Percentiles rank a stretch among this genome's conserved stretches.
phyloP scores from a whole-genome alignment of 2,888 invertebrate genomes.

The Molanna angustata region DNA sequence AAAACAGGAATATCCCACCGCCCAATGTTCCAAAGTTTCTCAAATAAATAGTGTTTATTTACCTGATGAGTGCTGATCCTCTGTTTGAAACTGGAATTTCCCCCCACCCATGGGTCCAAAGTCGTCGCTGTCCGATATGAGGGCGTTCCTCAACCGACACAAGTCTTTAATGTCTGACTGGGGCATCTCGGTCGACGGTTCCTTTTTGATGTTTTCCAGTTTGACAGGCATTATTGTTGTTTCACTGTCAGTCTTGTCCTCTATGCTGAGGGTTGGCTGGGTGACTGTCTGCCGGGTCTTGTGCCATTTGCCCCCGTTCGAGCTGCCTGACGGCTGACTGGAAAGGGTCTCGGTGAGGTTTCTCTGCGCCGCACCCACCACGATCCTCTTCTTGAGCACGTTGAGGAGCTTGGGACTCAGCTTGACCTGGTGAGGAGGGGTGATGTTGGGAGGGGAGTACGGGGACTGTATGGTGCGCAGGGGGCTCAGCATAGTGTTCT shows the following conservation, averaged over 20 bases:
- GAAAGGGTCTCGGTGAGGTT: slow-evolving; percentile 27
- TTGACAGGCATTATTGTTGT: slow-evolving; percentile 4
- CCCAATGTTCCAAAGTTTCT: too few species aligned
- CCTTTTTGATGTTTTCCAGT: slow-evolving; percentile 41
- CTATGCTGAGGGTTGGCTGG: slow-evolving; percentile 20
- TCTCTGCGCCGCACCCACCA: slow-evolving; percentile 22
- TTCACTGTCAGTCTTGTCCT: slow-evolving; percentile 23
- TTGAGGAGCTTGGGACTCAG: slow-evolving; percentile 21
- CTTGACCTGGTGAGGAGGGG: slow-evolving; percentile 8
- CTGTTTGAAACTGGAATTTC: slow-evolving; percentile 67
- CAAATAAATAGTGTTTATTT: slow-evolving; percentile 17
- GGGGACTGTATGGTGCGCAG: slow-evolving; percentile 18
- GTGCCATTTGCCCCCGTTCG: slow-evolving; percentile 12
- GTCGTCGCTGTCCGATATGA: slow-evolving; percentile 75
- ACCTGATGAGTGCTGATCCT: slow-evolving; percentile 61
- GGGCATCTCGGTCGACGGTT: slow-evolving; percentile 37
- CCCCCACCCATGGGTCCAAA: slow-evolving; percentile 71
- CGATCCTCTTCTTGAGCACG: slow-evolving; percentile 18
- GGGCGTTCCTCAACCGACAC: slow-evolving; percentile 61
- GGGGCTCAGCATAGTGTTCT: slow-evolving; percentile 22
- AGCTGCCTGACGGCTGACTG: slow-evolving; percentile 12
- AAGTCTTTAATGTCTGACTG: slow-evolving; percentile 36
- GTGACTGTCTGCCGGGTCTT: slow-evolving; percentile 20
- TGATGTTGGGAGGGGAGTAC: slow-evolving; percentile 12
- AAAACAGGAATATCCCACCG: too few species aligned